phyloP scores from a whole-genome alignment of 2,888 invertebrate genomes.

The Hymenopus coronatus region DNA sequence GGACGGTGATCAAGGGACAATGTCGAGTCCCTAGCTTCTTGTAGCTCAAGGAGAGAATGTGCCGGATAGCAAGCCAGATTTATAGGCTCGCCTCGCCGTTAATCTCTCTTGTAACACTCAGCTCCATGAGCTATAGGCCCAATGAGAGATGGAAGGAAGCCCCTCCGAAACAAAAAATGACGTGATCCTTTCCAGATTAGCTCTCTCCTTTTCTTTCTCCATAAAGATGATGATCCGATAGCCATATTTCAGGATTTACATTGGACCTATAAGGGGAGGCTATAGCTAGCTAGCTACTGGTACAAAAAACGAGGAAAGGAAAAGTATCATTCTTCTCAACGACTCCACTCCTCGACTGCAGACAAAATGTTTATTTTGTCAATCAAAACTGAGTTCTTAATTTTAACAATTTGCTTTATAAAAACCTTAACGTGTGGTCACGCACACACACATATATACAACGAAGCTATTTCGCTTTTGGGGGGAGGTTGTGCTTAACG shows the following conservation, averaged over 20 bases:
- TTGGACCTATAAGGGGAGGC: not conserved
- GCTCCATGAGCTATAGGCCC: not conserved
- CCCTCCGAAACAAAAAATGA: not conserved
- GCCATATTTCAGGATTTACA: not conserved
- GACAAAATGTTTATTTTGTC: not conserved
- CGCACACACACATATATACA: too few species aligned
- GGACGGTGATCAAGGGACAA: constrained; percentile 3
- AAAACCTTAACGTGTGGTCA: not conserved
- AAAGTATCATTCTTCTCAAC: not conserved
- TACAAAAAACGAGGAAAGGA: not conserved
- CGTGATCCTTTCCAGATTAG: not conserved
- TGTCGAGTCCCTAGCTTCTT: not conserved
- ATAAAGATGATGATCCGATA: not conserved
- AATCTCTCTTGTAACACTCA: constrained; percentile 20
- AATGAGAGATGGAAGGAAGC: not conserved
- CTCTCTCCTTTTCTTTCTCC: not conserved
- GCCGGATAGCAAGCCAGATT: constrained; percentile 18
- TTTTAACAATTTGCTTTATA: not conserved
- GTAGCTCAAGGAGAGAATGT: not conserved
- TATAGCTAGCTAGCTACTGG: not conserved
- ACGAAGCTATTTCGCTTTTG: too few species aligned
- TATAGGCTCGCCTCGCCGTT: constrained; percentile 22
- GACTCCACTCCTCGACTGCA: not conserved
- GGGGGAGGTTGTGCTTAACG: too few species aligned
- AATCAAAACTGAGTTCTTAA: not conserved